Evolutionary conservation across 2,797 vertebrate genomes (phyloP), one percentile per base, ranked within the genome.

Genomic region (Rhinogobio ventralis): DNA sequence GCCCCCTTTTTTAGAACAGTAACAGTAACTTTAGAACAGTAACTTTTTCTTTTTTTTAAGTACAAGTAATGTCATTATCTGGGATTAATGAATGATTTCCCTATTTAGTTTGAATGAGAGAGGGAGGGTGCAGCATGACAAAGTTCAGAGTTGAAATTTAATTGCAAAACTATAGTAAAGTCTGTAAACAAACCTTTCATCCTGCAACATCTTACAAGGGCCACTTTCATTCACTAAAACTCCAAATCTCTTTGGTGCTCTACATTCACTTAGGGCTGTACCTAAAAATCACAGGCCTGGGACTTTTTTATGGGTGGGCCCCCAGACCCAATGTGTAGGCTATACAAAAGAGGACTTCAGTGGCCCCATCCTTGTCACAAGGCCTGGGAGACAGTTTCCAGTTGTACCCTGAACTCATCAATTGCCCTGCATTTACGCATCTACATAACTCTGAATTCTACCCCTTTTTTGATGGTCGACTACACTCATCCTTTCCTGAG

Each of bases 41-140:
- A 74, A 46, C 25, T 7, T 74, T 19, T 30, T 74, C 51, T n/a
- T 74, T 19, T 30, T 74, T 74, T 74, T 55, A 36, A 74, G 20
- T 53, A 23, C 30, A 28, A 33, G 28, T 33, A 3, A 36, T 13
- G 5, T 14, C 28, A 23, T 53, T 55, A 53, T 55, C 20, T 55
- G 49, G 20, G 46, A 74, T 23, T 23, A 33, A 74, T 51, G 46
- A 30, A 64, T 5, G 1, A 73, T 30, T 30, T 51, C 45, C 15
- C 45, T 51, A 7, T 46, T 46, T 42, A 25, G 13, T 71, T 71
- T 25, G n/a, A 46, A 13, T n/a, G 23, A 71, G 68, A 15, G n/a
- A 62, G 25, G 2, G n/a, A 19, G 42, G 69, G n/a, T 72, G 8
- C 8, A 55, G 8, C 55, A 13, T 57, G 23, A 57, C 23, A 57